These are phyloP conservation scores for Buteo buteo DNA, from an alignment of 2,113 vertebrate genomes.

Conservation along the genomic window DNA sequence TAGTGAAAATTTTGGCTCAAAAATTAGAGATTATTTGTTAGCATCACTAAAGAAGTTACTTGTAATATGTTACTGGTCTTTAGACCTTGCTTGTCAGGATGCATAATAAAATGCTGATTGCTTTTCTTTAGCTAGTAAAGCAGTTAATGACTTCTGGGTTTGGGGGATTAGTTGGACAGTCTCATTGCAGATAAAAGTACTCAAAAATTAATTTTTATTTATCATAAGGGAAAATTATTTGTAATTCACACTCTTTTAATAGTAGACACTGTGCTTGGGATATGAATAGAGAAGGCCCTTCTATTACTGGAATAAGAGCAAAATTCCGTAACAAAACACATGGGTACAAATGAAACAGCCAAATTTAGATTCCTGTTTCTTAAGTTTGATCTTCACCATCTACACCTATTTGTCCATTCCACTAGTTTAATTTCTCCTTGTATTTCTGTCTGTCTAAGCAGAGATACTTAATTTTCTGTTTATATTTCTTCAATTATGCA, in stretches of 20 bases:
- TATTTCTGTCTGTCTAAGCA: background rate
- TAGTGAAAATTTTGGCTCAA: background rate
- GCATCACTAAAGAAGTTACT: background rate
- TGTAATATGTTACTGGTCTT: background rate
- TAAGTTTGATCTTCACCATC: background rate
- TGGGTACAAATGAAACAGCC: accelerated
- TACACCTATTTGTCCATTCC: background rate
- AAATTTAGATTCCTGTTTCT: background rate
- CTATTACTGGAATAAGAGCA: background rate
- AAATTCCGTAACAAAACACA: background rate
- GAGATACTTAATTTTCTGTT: background rate
- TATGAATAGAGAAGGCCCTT: background rate
- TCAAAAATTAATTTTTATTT: background rate
- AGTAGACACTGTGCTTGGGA: background rate
- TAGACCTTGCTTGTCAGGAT: background rate
- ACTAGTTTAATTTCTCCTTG: background rate
- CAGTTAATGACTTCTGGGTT: background rate
- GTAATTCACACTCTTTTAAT: background rate
- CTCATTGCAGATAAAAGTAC: background rate
- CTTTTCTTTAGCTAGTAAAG: background rate
- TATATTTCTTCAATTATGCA: background rate
- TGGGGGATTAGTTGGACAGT: background rate
- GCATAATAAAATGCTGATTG: background rate
- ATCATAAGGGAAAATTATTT: background rate
- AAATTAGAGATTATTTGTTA: background rate